Evolutionary conservation across 92 coral and sea anemone species (phyloP), one percentile per base, ranked within the genome.

Genomic region (Muricea muricata): DNA sequence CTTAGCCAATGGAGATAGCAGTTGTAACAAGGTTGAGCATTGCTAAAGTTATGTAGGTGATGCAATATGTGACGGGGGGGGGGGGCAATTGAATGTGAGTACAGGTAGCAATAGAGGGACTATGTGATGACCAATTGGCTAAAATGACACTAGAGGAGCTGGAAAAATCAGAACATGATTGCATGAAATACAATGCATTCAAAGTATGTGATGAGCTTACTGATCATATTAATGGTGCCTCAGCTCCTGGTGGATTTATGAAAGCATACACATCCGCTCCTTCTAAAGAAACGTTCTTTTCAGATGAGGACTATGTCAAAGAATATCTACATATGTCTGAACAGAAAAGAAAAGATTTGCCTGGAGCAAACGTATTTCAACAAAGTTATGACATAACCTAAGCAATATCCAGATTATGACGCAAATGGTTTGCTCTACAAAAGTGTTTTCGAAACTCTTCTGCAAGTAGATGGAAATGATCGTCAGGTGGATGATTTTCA

Each of bases 31-130:
- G 47, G 87, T 83, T 21, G 87, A 83, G 32, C 79, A 80, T 6
- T 35, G 45, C 18, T 80, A 70, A 48, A 69, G 80, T 65, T 83
- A 83, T 70, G 80, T 70, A n/a, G 87, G 87, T 10, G 87, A 83
- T 70, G 81, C 87, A 24, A 83, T 83, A 20, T 83, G 87, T 31
- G 87, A 83, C 35, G 87, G 87, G 55, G 81, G 87, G 87, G 87
- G 55, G 81, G 87, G 30, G 71, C 66, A 28, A 28, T 83, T 7
- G 70, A 71, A 3, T 83, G 80, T 80, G 81, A 72, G 68, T 83
- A 83, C 69, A 50, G 46, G 35, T 72, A 71, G 46, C 48, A 21
- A 45, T 70, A 83, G 48, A 81, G 69, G 80, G 87, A 75, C 80
- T 83, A 10, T 32, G 80, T 29, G 72, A 83, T 35, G 87, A 83